Base-by-base conservation (phyloP, 2,888 invertebrate species). In the Epicampocera succincta region DNA sequence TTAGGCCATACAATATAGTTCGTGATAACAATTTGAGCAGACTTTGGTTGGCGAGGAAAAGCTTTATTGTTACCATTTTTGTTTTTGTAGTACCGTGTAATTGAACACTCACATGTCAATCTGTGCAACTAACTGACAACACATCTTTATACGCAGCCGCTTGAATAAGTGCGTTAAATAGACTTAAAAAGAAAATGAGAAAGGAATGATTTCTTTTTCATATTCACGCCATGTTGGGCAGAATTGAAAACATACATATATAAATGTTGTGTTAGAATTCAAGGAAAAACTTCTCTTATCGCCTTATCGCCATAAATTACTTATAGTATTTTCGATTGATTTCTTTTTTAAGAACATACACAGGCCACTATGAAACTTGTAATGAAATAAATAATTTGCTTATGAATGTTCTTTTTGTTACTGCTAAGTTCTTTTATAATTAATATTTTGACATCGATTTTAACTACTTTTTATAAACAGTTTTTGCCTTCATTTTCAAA, bases 121-220 rank as follows among this genome's bases (percentile, higher is more conserved):
- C 13, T 25, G 13, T 17, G 50, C 3, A 25, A 40, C 11, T 33
- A 65, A 60, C 52, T 58, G 66, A 52, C 58, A 72, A 19, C 40
- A 50, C 58, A 52, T 72, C 25, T 38, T 63, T 52, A 4, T 33
- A 6, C 17, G 12, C 1, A 1, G 11, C 5, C 5, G 8, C 13
- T 17, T 33, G 17, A 33, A 33, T 1, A 3, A 19, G 13, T 1
- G 9, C 5, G 4, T 25, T 25, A 25, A 25, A 25, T 25, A n/a
- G n/a, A 25, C 25, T 25, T 25, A 25, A 25, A 25, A 25, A 21
- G 61, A 15, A 29, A 13, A 21, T 11, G 19, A 48, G 48, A 2
- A 40, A n/a, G 11, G 25, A 65, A 66, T 66, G 65, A 50, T 58
- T 76, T 68, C 75, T 61, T 60, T 44, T 76, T 68, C 29, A 58